Evolutionary conservation across 1,140 invertebrate species (phyloP).

Genomic region (Philotrypesis tridentata): DNA sequence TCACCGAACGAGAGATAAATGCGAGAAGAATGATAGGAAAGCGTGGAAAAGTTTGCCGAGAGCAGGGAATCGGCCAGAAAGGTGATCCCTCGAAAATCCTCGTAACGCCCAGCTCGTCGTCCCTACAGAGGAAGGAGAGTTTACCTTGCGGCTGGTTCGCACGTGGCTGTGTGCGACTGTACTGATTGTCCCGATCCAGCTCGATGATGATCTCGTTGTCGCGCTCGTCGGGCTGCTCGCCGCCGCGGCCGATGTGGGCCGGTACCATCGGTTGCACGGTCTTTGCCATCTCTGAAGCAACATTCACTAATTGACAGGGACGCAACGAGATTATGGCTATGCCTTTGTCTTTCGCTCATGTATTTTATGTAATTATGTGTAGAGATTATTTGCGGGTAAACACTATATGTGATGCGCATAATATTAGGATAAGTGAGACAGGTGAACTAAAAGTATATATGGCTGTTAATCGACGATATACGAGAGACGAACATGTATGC

Average conservation of each 20-base stretch:
- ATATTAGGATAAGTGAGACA: too few relatives aligned
- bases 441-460: too few relatives aligned
- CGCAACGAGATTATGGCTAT: not conserved
- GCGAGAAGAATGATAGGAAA: not conserved
- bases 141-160: conserved; percentile 74
- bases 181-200: conserved; percentile 73
- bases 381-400: too few relatives aligned
- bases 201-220: conserved; percentile 74
- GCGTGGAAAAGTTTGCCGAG: not conserved
- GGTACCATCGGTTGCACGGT: conserved; percentile 68
- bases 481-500: not conserved
- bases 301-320: conserved; percentile 66
- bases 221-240: conserved; percentile 69
- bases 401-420: too few relatives aligned
- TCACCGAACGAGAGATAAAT: not conserved
- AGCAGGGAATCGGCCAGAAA: too few relatives aligned
- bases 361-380: not conserved
- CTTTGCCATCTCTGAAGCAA: conserved; percentile 72
- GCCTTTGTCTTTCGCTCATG: not conserved
- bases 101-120: not conserved
- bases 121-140: conserved; percentile 42
- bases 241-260: conserved; percentile 68
- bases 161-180: conserved; percentile 72
- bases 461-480: not conserved
- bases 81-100: not conserved